Evolutionary conservation across 2,888 invertebrate species (phyloP).

Genomic region (Zygogramma bicolorata): DNA sequence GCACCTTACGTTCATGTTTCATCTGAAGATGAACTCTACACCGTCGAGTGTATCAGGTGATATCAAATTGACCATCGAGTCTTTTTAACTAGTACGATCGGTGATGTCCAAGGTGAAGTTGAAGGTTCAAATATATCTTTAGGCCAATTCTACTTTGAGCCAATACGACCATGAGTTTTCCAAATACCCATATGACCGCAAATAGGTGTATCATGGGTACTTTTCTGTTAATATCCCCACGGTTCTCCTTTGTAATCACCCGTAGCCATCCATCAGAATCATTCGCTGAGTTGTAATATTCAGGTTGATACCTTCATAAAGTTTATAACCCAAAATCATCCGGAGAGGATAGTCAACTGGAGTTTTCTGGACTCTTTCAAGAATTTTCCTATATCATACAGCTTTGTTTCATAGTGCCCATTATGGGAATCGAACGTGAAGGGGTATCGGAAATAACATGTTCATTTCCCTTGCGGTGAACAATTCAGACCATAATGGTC

Average conservation of each 20-base stretch:
- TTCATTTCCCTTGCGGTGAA: conserved; percentile 32
- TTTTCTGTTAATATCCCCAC: too few relatives aligned
- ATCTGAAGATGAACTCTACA: neutral
- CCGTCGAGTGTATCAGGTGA: neutral
- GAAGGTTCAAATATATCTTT: too few relatives aligned
- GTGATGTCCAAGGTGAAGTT: too few relatives aligned
- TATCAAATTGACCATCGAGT: too few relatives aligned
- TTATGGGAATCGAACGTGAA: conserved; percentile 15
- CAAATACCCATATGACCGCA: too few relatives aligned
- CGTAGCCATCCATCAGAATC: too few relatives aligned
- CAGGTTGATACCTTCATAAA: neutral
- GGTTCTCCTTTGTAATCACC: too few relatives aligned
- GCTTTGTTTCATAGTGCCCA: conserved; percentile 22
- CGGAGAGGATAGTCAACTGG: neutral
- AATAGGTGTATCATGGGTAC: too few relatives aligned
- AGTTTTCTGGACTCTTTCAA: neutral
- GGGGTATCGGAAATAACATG: conserved; percentile 30
- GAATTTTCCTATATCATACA: neutral
- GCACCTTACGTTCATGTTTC: neutral
- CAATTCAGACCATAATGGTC: conserved; percentile 15
- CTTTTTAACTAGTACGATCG: too few relatives aligned
- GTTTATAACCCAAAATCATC: neutral
- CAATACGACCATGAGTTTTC: too few relatives aligned
- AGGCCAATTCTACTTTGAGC: too few relatives aligned
- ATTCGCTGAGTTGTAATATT: neutral